phyloP scores from a whole-genome alignment of 2,797 vertebrate species.

The Thripadectes ignobilis region DNA sequence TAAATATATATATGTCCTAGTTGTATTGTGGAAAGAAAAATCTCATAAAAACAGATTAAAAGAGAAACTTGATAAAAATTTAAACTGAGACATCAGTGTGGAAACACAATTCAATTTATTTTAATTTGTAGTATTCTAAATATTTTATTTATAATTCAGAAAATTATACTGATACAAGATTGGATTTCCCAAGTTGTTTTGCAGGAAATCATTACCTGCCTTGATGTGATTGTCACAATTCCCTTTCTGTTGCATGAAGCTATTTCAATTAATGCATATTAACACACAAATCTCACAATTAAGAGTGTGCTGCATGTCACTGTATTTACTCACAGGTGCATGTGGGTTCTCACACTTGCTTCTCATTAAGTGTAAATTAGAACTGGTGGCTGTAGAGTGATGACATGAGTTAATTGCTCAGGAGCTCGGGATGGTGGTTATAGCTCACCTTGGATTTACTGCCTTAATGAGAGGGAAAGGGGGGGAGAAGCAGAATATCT shows the following conservation, averaged over 20 bases:
- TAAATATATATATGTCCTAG: neutral
- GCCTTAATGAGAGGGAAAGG: neutral
- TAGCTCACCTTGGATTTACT: neutral
- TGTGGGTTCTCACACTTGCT: neutral
- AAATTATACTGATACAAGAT: neutral
- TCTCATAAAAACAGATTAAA: neutral
- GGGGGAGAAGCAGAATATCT: neutral
- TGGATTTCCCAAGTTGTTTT: neutral
- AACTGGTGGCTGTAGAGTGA: neutral
- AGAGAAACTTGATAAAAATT: neutral
- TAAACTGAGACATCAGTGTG: neutral
- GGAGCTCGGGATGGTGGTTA: neutral
- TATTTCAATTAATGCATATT: neutral
- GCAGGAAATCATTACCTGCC: neutral
- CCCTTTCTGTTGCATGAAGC: neutral
- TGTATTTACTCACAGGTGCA: neutral
- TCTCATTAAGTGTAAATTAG: neutral
- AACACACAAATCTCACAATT: neutral
- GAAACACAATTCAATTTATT: neutral
- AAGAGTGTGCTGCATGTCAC: neutral
- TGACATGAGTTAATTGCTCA: neutral
- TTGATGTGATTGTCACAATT: neutral
- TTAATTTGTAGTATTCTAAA: conserved; percentile 25
- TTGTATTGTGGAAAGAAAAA: neutral
- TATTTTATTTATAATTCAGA: conserved; percentile 26